phyloP scores from a whole-genome alignment of 2,797 vertebrate species.

The Thaleichthys pacificus region DNA sequence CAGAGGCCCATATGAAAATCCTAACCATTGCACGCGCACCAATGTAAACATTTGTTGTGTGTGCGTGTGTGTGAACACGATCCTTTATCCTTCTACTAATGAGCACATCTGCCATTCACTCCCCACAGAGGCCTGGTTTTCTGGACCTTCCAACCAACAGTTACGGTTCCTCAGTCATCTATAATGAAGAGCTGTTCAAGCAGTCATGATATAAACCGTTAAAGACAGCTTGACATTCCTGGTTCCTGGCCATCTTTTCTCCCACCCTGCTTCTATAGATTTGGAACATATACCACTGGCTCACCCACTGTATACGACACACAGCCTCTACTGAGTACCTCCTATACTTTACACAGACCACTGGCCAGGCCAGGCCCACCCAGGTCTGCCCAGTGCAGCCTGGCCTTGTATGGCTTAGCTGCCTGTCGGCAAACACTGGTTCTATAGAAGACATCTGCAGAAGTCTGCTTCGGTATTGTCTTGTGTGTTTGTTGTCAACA shows the following conservation, averaged over 20 bases:
- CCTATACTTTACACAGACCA: neutral
- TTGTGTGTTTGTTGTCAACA: constrained; percentile 4
- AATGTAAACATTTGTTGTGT: neutral
- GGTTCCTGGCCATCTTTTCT: constrained; percentile 6
- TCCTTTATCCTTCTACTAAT: no score
- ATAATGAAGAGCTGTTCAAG: constrained; percentile 15
- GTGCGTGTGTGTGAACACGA: neutral
- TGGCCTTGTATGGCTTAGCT: neutral
- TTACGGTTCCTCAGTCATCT: constrained; percentile 1
- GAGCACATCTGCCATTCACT: no score
- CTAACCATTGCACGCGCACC: neutral
- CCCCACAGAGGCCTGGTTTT: no score
- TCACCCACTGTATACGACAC: neutral
- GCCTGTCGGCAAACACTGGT: neutral
- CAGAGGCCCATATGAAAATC: neutral
- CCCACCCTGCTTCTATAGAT: neutral
- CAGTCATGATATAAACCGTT: constrained; percentile 13
- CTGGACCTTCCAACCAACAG: neutral
- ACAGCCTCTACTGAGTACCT: neutral
- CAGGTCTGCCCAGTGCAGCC: no score
- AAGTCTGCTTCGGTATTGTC: neutral
- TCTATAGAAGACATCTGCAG: neutral
- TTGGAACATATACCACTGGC: no score
- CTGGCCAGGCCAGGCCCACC: no score
- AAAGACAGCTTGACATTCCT: constrained; percentile 13